A percentile compares a stretch with the other conserved stretches of the same genome.
phyloP scores from a whole-genome alignment of 2,797 vertebrate species.

The Cheirogaleus major region DNA sequence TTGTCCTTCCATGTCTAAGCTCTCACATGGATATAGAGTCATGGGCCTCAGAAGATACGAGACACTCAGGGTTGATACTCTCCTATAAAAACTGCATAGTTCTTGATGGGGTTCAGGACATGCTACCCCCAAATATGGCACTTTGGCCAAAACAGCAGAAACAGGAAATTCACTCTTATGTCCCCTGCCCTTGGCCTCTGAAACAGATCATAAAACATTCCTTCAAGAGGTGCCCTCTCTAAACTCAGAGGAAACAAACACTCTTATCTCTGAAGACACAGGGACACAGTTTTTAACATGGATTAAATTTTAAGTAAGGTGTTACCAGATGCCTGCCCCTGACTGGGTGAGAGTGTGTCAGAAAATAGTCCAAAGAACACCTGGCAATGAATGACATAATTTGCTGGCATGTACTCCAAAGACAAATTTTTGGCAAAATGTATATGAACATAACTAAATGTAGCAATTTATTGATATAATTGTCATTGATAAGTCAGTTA shows the following conservation, averaged over 20 bases:
- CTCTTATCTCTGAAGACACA: neutral
- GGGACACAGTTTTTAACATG: neutral
- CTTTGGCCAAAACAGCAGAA: neutral
- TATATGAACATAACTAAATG: neutral
- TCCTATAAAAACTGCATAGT: neutral
- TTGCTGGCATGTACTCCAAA: neutral
- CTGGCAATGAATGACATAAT: neutral
- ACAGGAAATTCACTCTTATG: neutral
- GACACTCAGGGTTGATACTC: neutral
- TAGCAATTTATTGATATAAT: neutral
- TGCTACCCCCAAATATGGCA: neutral
- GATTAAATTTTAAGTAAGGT: conserved; percentile 21
- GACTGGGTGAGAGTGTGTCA: neutral
- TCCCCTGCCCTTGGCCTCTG: neutral
- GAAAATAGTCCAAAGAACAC: neutral
- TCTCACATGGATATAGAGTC: neutral
- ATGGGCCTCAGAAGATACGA: neutral
- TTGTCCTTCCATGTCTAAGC: neutral
- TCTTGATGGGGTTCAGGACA: neutral
- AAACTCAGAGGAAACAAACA: neutral
- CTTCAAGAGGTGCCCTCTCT: neutral
- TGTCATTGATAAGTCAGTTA: neutral
- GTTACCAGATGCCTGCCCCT: neutral
- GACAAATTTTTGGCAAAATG: neutral
- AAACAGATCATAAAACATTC: neutral